Evolutionary conservation across 2,888 invertebrate species (phyloP).

Genomic region (Andrena trimmerana): DNA sequence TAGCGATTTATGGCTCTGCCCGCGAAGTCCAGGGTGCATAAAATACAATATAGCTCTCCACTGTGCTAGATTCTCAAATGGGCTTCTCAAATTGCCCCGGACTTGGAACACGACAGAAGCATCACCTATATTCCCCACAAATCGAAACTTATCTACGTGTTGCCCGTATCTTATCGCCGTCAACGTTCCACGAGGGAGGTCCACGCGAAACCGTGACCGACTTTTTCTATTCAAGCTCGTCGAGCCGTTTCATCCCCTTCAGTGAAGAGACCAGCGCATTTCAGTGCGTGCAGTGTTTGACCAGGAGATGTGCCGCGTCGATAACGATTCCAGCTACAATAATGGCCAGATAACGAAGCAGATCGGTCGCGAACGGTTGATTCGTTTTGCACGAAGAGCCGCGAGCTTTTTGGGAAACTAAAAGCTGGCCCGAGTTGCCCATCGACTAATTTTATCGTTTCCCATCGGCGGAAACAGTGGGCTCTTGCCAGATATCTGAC

Average conservation of each 20-base stretch:
- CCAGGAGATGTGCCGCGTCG: conserved; percentile 22
- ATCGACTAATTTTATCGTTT: conserved; percentile 22
- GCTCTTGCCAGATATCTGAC: conserved; percentile 1
- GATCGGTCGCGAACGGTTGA: background rate
- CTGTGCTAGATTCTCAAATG: no score
- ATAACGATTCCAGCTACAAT: conserved; percentile 6
- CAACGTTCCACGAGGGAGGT: background rate
- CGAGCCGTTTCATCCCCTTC: background rate
- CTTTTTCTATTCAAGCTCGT: background rate
- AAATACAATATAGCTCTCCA: no score
- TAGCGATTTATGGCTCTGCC: no score
- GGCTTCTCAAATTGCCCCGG: no score
- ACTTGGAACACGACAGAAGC: background rate
- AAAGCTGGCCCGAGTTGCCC: background rate
- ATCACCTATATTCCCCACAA: background rate
- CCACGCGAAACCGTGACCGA: conserved; percentile 6
- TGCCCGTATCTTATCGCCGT: background rate
- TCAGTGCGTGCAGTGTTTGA: background rate
- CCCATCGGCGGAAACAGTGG: background rate
- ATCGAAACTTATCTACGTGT: background rate
- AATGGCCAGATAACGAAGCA: conserved; percentile 38
- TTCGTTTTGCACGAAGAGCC: conserved; percentile 1
- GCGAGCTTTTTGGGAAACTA: background rate
- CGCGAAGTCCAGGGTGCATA: no score
- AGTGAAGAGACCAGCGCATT: background rate